Conservation (phyloP, 2,113 vertebrate species). For the Panthera tigris region DNA sequence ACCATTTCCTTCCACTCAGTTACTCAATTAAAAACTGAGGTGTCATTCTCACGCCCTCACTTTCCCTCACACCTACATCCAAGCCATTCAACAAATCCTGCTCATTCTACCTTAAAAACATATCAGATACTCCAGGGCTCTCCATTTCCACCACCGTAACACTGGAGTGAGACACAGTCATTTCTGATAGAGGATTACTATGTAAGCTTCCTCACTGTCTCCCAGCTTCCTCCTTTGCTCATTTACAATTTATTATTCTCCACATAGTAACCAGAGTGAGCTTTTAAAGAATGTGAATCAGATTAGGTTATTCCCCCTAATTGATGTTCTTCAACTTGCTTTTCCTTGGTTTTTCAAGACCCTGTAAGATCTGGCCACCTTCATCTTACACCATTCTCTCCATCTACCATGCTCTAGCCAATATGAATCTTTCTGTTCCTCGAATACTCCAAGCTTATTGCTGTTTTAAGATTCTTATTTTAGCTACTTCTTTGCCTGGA, state of each 20-base stretch:
- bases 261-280: not conserved
- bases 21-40: not conserved
- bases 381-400: not conserved
- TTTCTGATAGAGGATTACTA: not conserved
- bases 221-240: not conserved
- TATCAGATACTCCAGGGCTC: fast-evolving
- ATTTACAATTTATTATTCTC: not conserved
- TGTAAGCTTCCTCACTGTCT: no score
- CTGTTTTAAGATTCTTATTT: not conserved
- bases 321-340: not conserved
- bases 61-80: not conserved
- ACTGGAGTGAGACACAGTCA: not conserved
- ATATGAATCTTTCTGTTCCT: not conserved
- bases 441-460: not conserved
- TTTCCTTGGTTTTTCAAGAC: not conserved
- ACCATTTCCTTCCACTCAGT: not conserved
- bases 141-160: no score
- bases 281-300: not conserved
- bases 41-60: not conserved
- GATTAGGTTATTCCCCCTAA: not conserved
- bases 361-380: not conserved
- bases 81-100: not conserved
- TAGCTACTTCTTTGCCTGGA: not conserved
- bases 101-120: not conserved
- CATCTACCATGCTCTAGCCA: not conserved